Conservation (phyloP, 2,888 invertebrate species). For the Lycophotia porphyrea region DNA sequence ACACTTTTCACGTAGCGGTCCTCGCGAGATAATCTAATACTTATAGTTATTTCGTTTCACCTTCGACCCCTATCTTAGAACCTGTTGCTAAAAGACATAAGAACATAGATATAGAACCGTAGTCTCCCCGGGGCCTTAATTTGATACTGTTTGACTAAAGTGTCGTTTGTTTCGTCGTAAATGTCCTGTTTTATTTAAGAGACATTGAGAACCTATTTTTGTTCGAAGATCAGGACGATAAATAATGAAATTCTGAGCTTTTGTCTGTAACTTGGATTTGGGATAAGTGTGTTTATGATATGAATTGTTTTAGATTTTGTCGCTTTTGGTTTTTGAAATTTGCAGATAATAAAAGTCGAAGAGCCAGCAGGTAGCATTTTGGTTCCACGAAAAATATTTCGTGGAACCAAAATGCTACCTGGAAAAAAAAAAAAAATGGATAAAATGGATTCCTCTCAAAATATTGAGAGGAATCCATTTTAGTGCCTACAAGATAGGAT, state of each 20-base stretch:
- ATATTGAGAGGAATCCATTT: neutral
- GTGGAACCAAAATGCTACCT: no score
- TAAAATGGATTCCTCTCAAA: no score
- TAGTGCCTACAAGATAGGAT: neutral
- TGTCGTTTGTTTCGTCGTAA: slow-evolving; percentile 68
- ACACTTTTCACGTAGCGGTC: slow-evolving; percentile 16
- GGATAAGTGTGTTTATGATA: slow-evolving; percentile 20
- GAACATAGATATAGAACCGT: slow-evolving; percentile 59
- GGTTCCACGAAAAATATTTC: no score
- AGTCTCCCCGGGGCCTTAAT: slow-evolving; percentile 74
- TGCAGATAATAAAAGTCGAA: neutral
- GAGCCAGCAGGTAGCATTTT: neutral
- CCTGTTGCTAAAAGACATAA: slow-evolving; percentile 82
- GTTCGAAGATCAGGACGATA: slow-evolving; percentile 28
- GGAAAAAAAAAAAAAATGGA: no score
- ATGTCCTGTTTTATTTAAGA: slow-evolving; percentile 58
- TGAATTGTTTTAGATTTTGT: neutral
- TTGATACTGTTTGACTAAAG: slow-evolving; percentile 77
- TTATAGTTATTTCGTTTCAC: slow-evolving; percentile 60
- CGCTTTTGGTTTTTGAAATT: neutral
- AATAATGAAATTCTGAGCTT: slow-evolving; percentile 37
- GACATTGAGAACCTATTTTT: slow-evolving; percentile 46
- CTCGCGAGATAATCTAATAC: slow-evolving; percentile 50
- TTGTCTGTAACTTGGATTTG: slow-evolving; percentile 12
- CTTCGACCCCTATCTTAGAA: slow-evolving; percentile 76